Percentiles rank a stretch among this genome's conserved stretches.
These are phyloP conservation scores for Calcarius lapponicus DNA, from an alignment of 2,797 vertebrate genomes.

Conservation along the genomic window DNA sequence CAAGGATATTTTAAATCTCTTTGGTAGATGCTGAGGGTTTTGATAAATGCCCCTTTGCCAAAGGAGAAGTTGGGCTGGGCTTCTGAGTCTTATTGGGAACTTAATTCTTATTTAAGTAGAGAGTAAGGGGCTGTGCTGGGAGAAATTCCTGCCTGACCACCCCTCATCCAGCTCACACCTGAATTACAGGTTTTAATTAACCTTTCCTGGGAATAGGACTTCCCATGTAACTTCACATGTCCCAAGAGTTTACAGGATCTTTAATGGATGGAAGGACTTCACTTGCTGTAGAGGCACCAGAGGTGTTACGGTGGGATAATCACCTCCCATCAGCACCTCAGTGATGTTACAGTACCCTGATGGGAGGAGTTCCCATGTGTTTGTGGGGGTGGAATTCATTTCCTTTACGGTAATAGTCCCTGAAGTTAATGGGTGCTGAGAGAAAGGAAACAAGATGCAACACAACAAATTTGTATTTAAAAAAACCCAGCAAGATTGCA, in stretches of 20 bases:
- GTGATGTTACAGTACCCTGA: background rate
- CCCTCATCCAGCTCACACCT: background rate
- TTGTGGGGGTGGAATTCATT: conserved; percentile 2
- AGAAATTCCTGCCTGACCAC: background rate
- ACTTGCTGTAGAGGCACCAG: background rate
- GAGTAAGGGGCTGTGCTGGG: background rate
- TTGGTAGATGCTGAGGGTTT: background rate
- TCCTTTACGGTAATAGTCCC: conserved; percentile 8
- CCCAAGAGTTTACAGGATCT: background rate
- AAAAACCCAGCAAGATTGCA: background rate
- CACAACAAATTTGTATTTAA: background rate
- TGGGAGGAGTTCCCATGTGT: background rate
- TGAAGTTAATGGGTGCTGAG: background rate
- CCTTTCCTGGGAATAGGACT: background rate
- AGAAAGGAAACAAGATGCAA: conserved; percentile 22
- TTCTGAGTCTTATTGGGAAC: background rate
- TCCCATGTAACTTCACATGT: background rate
- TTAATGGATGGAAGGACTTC: background rate
- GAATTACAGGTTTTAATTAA: conserved; percentile 22
- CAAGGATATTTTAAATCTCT: rapidly evolving
- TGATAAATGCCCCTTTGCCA: background rate
- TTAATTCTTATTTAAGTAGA: background rate
- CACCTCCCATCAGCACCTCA: background rate
- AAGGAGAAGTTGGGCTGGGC: background rate
- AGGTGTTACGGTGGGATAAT: background rate